phyloP scores from a whole-genome alignment of 2,113 vertebrate genomes.

The Varanus komodoensis region DNA sequence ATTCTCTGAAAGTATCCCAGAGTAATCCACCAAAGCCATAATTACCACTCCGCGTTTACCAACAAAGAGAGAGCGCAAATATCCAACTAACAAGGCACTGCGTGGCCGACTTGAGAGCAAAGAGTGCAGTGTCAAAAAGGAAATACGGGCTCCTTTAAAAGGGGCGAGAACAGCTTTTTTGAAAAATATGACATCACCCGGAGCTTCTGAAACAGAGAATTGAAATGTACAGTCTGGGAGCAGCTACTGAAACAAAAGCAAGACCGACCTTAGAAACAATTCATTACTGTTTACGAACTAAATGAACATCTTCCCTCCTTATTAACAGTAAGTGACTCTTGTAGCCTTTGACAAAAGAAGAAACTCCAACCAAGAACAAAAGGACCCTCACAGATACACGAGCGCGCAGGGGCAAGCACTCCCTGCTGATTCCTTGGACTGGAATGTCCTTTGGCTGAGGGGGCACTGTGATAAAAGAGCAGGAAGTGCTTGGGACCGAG shows the following conservation, averaged over 20 bases:
- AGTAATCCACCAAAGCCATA: not conserved
- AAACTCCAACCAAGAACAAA: too few relatives aligned
- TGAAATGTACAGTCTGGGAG: not conserved
- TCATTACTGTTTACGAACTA: fast-evolving
- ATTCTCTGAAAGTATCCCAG: too few relatives aligned
- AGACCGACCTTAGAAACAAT: fast-evolving
- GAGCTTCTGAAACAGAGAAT: not conserved
- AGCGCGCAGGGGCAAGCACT: not conserved
- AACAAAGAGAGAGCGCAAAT: not conserved
- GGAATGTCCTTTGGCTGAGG: not conserved
- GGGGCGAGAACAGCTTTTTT: not conserved
- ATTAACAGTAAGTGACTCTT: too few relatives aligned
- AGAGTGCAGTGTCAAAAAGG: not conserved
- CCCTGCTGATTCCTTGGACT: not conserved
- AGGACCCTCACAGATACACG: too few relatives aligned
- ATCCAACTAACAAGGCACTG: not conserved
- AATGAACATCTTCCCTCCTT: fast-evolving
- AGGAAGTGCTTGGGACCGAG: not conserved
- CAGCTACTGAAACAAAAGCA: constrained; percentile 3
- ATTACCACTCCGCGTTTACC: not conserved
- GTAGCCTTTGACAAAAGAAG: too few relatives aligned
- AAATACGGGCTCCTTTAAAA: not conserved
- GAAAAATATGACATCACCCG: not conserved
- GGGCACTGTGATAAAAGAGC: not conserved
- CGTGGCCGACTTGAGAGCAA: not conserved